Base-by-base conservation (phyloP, 2,888 invertebrate species). In the Daptonema setosum region DNA sequence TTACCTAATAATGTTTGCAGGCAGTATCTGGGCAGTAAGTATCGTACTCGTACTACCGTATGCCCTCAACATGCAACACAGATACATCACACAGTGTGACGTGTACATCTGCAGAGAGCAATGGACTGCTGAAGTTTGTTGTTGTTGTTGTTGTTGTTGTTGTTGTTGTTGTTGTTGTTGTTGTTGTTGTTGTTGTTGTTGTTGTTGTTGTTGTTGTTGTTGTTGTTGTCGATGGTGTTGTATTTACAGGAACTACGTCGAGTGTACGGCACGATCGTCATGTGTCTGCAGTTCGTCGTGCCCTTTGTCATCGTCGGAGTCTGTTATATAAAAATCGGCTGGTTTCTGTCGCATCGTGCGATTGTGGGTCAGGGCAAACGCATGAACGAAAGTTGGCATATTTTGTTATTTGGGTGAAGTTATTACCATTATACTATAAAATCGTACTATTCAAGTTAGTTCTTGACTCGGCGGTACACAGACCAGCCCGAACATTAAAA, bases 221-320 rank as follows among this genome's bases (percentile, higher is more conserved):
- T n/a, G n/a, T n/a, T n/a, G n/a, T n/a, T n/a, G n/a, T 35, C 35
- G 35, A 17, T 35, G 35, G 35, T 35, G n/a, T n/a, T n/a, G n/a
- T n/a, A n/a, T n/a, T n/a, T n/a, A 57, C 85, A 85, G 65, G 76
- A 80, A 51, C 79, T 84, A 65, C 78, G 87, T 48, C 74, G 76
- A 67, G 73, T 78, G 55, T 97, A 87, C 71, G 87, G 90, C 2
- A 82, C 82, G 0, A 79, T 84, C 50, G 93, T 91, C 0, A 81
- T 87, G 25, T 79, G 83, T 26, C 75, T 93, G 64, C 97, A 97
- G 75, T 95, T 93, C 69, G 80, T 88, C 53, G 76, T 95, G 62
- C 95, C 97, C 1, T 91, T 95, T 73, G 76, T 83, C 61, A 83
- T 93, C 62, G 93, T 95, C 66, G 84, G 86, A 11, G 83, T 87